These are phyloP conservation scores for Aphaenogaster rudis DNA, from an alignment of 1,140 invertebrate species.

Conservation along the genomic window DNA sequence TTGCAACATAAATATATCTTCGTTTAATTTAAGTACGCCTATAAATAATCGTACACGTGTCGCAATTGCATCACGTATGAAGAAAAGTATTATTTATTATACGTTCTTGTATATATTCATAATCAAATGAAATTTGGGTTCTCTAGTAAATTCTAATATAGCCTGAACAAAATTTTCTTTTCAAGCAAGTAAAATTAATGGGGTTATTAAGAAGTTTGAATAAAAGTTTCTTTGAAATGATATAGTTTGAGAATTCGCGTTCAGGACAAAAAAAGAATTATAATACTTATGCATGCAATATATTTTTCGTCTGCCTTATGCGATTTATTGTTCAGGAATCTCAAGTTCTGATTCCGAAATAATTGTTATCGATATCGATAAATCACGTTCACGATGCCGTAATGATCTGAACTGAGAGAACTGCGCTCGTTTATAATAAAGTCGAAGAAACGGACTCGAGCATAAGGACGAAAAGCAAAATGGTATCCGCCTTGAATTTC, in stretches of 20 bases:
- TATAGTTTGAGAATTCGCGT: not conserved
- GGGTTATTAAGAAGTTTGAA: not conserved
- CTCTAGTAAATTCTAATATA: not conserved
- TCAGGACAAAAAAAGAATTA: slow-evolving; percentile 6
- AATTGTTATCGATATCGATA: slow-evolving; percentile 45
- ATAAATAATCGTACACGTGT: not conserved
- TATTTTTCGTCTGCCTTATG: slow-evolving; percentile 6
- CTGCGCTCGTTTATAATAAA: slow-evolving; percentile 60
- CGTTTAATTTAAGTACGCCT: not conserved
- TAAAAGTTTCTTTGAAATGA: not conserved
- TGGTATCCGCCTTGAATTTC: slow-evolving; percentile 73
- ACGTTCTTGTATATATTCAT: not conserved
- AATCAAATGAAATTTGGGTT: too few relatives aligned
- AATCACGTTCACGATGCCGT: slow-evolving; percentile 36
- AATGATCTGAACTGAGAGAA: slow-evolving; percentile 55
- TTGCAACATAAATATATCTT: not conserved
- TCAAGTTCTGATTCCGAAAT: slow-evolving; percentile 28
- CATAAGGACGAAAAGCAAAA: slow-evolving; percentile 68
- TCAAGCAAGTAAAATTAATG: slow-evolving; percentile 8
- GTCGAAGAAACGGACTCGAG: slow-evolving; percentile 55
- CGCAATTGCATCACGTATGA: not conserved
- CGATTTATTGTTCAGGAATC: slow-evolving; percentile 31
- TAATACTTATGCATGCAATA: not conserved
- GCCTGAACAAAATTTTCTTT: not conserved
- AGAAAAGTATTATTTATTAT: not conserved